Evolutionary conservation across 2,888 invertebrate species (phyloP).

Genomic region (Eupithecia subfuscata): DNA sequence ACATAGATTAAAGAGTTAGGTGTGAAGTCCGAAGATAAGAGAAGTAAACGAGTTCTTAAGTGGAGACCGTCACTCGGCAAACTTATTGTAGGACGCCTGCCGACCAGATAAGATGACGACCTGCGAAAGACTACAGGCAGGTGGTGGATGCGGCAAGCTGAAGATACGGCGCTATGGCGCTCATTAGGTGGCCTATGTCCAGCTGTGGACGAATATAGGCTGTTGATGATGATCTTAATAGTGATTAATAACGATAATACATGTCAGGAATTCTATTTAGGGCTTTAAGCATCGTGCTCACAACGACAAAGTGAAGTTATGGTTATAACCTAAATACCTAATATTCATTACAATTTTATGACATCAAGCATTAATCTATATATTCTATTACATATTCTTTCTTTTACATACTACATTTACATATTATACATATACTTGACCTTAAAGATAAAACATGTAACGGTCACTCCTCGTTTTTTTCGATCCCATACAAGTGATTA

Average conservation of each 20-base stretch:
- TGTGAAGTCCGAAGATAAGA: too few species aligned
- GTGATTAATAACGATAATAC: too few species aligned
- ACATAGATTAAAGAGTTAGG: too few species aligned
- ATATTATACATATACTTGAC: constrained; percentile 64
- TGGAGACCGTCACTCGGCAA: too few species aligned
- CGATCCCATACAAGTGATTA: not conserved
- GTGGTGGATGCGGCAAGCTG: not conserved
- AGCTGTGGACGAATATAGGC: not conserved
- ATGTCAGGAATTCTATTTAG: not conserved
- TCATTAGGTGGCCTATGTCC: not conserved
- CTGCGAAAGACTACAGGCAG: not conserved
- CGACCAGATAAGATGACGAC: not conserved
- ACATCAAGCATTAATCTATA: not conserved
- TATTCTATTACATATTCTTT: not conserved
- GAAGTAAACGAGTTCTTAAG: too few species aligned
- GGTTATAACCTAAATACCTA: not conserved
- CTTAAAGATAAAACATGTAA: constrained; percentile 43
- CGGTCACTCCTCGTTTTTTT: constrained; percentile 3
- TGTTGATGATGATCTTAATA: not conserved
- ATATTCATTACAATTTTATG: not conserved
- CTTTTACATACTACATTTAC: constrained; percentile 48
- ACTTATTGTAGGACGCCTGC: not conserved
- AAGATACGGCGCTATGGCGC: not conserved
- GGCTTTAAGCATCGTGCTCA: not conserved
- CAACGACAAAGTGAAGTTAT: not conserved